phyloP scores from a whole-genome alignment of 1,140 invertebrate genomes.

The Cecropterus lyciades region DNA sequence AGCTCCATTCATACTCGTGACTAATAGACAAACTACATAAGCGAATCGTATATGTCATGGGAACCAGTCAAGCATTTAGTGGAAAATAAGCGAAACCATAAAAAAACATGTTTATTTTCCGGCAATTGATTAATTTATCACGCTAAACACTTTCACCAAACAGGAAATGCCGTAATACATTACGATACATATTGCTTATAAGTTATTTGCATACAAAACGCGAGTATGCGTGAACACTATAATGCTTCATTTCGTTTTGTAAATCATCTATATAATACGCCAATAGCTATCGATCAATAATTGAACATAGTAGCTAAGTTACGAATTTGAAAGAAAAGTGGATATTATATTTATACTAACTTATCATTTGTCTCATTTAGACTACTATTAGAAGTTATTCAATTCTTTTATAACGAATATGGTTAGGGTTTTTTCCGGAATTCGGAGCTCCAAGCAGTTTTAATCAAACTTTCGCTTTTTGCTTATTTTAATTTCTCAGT shows the following conservation, averaged over 20 bases:
- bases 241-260: slow-evolving; percentile 8
- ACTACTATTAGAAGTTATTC: too few relatives aligned
- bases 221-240: neutral
- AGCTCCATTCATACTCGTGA: neutral
- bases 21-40: neutral
- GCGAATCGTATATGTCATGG: slow-evolving; percentile 9
- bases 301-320: too few relatives aligned
- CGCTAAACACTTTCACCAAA: slow-evolving; percentile 22
- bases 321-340: too few relatives aligned
- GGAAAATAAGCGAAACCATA: slow-evolving; percentile 14
- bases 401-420: too few relatives aligned
- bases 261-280: too few relatives aligned
- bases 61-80: slow-evolving; percentile 10
- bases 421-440: too few relatives aligned
- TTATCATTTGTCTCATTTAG: too few relatives aligned
- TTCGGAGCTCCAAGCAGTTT: too few relatives aligned
- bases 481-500: too few relatives aligned
- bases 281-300: too few relatives aligned
- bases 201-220: slow-evolving; percentile 4
- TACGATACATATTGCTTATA: slow-evolving; percentile 18
- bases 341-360: too few relatives aligned
- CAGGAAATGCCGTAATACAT: slow-evolving; percentile 13
- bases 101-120: slow-evolving; percentile 17
- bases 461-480: too few relatives aligned
- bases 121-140: slow-evolving; percentile 19